Conservation (phyloP, 2,888 invertebrate species). For the Caprella mutica region DNA sequence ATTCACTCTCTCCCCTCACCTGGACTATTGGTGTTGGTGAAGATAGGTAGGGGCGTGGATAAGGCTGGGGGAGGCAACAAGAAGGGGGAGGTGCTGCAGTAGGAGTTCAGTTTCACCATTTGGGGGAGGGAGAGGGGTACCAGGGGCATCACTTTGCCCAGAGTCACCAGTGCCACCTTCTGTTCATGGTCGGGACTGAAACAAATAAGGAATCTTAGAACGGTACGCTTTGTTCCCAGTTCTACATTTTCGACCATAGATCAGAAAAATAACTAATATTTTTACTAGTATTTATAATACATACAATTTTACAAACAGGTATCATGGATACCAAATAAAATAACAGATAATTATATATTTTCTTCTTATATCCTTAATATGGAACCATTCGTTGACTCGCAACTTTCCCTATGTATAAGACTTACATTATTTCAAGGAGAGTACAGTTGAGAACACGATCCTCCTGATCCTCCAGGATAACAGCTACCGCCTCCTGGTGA, state of each 20-base stretch:
- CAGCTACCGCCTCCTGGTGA: constrained; percentile 16
- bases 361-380: neutral
- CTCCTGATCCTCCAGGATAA: constrained; percentile 2
- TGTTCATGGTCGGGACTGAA: constrained; percentile 14
- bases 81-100: neutral
- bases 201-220: neutral
- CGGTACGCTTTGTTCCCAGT: too few species aligned
- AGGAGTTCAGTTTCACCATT: constrained; percentile 13
- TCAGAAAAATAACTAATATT: too few species aligned
- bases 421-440: constrained; percentile 22
- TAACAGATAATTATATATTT: neutral
- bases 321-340: neutral
- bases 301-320: too few species aligned
- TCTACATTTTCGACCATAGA: too few species aligned
- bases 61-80: neutral
- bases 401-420: neutral
- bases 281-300: too few species aligned
- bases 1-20: neutral
- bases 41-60: neutral
- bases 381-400: neutral
- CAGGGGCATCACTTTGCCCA: constrained; percentile 21
- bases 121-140: constrained; percentile 13
- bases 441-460: constrained; percentile 12
- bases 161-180: constrained; percentile 10
- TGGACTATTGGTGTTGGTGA: neutral